Evolutionary conservation across 2,113 vertebrate species (phyloP).

Genomic region (Cyphomyrus discorhynchus): DNA sequence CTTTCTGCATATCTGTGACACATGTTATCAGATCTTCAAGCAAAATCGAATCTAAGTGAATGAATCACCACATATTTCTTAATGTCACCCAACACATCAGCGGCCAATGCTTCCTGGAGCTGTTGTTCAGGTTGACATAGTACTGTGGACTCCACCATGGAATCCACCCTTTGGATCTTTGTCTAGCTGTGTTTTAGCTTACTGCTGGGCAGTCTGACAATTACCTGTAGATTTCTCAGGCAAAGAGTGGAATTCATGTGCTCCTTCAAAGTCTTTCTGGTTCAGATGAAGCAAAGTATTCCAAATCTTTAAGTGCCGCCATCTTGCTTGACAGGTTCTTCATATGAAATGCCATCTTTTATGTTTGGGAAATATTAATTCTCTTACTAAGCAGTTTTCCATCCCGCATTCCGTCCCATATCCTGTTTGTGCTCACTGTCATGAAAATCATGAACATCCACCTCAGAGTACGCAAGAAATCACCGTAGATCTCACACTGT

Average conservation of each 20-base stretch:
- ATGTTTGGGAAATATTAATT: background rate
- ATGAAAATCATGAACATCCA: no score
- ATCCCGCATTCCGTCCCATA: no score
- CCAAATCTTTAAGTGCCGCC: no score
- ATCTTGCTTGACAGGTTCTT: background rate
- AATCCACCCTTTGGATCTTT: background rate
- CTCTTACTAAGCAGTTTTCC: no score
- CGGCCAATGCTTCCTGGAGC: background rate
- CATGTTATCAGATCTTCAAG: background rate
- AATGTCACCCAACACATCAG: background rate
- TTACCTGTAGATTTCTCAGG: background rate
- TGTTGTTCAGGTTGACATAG: background rate
- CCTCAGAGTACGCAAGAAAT: no score
- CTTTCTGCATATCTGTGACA: background rate
- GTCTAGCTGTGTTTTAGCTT: background rate
- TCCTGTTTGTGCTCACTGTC: no score
- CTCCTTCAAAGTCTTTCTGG: no score
- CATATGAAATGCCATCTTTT: background rate
- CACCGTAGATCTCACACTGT: no score
- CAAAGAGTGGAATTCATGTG: background rate
- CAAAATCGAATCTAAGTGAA: background rate
- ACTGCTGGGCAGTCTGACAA: background rate
- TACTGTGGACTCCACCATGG: background rate
- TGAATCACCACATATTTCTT: background rate
- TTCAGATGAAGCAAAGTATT: no score